Evolutionary conservation across 2,888 invertebrate species (phyloP).

Genomic region (Drosophila mettleri): DNA sequence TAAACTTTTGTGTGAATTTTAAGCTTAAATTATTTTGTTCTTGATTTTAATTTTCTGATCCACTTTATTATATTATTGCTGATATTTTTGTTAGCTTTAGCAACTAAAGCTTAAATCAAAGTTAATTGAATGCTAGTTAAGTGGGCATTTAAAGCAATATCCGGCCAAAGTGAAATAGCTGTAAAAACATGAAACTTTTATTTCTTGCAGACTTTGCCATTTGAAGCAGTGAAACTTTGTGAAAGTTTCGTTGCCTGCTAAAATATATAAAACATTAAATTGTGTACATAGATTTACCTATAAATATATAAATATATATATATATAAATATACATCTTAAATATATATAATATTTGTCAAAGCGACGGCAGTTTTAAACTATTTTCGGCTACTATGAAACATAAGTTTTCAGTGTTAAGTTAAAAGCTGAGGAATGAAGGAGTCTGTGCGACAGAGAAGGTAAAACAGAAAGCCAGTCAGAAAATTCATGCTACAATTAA

Average conservation of each 20-base stretch:
- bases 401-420: conserved; percentile 7
- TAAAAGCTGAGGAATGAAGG: background rate
- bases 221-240: conserved; percentile 30
- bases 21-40: no score
- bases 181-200: conserved; percentile 53
- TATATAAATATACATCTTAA: conserved; percentile 5
- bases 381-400: conserved; percentile 12
- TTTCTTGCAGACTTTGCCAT: conserved; percentile 44
- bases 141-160: conserved; percentile 74
- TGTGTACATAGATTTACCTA: background rate
- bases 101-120: conserved; percentile 61
- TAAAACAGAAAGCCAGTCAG: background rate
- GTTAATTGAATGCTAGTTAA: conserved; percentile 69
- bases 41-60: conserved; percentile 3
- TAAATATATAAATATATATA: background rate
- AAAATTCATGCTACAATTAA: no score
- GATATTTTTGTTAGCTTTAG: conserved; percentile 28
- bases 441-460: background rate
- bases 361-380: conserved; percentile 44
- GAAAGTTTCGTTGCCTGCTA: conserved; percentile 8
- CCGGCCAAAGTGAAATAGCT: conserved; percentile 45
- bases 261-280: conserved; percentile 1
- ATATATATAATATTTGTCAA: conserved; percentile 51
- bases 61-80: conserved; percentile 17
- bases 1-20: conserved; percentile 45